Percentiles rank a stretch among this genome's conserved stretches.
Evolutionary conservation across 2,797 vertebrate genomes (phyloP).

Genomic region (Cyclopterus lumpus): DNA sequence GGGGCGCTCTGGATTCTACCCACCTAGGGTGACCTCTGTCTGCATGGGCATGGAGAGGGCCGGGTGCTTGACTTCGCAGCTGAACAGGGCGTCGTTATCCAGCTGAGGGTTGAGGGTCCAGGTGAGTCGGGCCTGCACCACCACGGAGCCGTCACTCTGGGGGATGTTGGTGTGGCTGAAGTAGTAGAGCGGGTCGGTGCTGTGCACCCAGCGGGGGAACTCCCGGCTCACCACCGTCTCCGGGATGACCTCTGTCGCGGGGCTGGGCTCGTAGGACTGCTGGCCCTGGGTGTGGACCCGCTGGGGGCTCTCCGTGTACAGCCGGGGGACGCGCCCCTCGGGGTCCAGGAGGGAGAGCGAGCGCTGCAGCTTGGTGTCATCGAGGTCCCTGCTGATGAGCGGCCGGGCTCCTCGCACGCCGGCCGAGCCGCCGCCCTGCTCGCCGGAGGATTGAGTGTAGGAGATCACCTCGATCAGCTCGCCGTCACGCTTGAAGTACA

Average conservation of each 20-base stretch:
- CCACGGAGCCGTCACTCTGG: slow-evolving; percentile 93
- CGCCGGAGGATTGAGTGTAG: slow-evolving; percentile 83
- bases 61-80: slow-evolving; percentile 97
- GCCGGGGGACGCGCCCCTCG: slow-evolving; percentile 76
- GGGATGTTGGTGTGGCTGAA: slow-evolving; percentile 91
- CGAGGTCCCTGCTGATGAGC: slow-evolving; percentile 92
- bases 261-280: slow-evolving; percentile 81
- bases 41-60: slow-evolving; percentile 99
- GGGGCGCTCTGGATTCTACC: slow-evolving; percentile 63
- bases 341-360: slow-evolving; percentile 89
- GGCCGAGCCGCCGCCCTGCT: slow-evolving; percentile 79
- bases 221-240: slow-evolving; percentile 97
- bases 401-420: slow-evolving; percentile 84
- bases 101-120: slow-evolving; percentile 98
- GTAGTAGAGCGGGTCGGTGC: slow-evolving; percentile 92
- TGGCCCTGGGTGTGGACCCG: slow-evolving; percentile 80
- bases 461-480: slow-evolving; percentile 93
- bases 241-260: slow-evolving; percentile 90
- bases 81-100: slow-evolving; percentile 98
- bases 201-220: slow-evolving; percentile 96
- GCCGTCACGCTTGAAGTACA: slow-evolving; percentile 96
- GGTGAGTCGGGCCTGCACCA: slow-evolving; percentile 94
- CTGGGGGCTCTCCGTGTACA: slow-evolving; percentile 83
- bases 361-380: slow-evolving; percentile 95
- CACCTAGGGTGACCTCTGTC: slow-evolving; percentile 94